A percentile compares a stretch with the other conserved stretches of the same genome.
Evolutionary conservation across 2,113 vertebrate genomes (phyloP).

Genomic region (Elgaria multicarinata): DNA sequence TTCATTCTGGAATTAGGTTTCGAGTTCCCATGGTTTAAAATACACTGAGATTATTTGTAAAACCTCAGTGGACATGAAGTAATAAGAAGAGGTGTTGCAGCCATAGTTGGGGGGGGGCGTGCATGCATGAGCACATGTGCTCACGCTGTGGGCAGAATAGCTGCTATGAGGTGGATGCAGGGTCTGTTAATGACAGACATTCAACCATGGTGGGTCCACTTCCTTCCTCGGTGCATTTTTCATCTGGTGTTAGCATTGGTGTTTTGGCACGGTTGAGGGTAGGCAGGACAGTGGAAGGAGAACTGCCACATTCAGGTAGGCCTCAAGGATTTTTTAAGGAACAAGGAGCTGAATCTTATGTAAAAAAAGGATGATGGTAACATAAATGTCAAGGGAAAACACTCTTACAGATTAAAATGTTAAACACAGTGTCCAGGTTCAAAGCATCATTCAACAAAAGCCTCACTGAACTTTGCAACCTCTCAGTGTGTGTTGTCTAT

Average conservation of each 20-base stretch:
- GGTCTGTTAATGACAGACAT: background rate
- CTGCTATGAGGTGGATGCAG: background rate
- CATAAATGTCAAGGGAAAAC: background rate
- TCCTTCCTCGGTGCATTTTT: background rate
- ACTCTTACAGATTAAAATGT: background rate
- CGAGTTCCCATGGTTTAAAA: background rate
- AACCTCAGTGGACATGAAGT: background rate
- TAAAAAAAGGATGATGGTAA: background rate
- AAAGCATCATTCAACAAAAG: background rate
- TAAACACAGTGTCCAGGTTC: background rate
- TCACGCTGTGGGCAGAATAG: background rate
- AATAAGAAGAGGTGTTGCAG: background rate
- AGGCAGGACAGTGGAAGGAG: background rate
- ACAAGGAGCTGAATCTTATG: background rate
- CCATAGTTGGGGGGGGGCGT: background rate
- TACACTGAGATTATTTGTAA: background rate
- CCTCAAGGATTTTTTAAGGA: background rate
- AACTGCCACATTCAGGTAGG: background rate
- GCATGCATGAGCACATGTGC: too few species aligned
- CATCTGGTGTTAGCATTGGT: background rate
- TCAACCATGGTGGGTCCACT: background rate
- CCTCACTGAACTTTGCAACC: background rate
- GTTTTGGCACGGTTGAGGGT: background rate
- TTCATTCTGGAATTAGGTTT: background rate
- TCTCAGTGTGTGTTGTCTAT: background rate